Base-by-base conservation (phyloP, 2,113 vertebrate species). In the Phylloscopus trochilus region DNA sequence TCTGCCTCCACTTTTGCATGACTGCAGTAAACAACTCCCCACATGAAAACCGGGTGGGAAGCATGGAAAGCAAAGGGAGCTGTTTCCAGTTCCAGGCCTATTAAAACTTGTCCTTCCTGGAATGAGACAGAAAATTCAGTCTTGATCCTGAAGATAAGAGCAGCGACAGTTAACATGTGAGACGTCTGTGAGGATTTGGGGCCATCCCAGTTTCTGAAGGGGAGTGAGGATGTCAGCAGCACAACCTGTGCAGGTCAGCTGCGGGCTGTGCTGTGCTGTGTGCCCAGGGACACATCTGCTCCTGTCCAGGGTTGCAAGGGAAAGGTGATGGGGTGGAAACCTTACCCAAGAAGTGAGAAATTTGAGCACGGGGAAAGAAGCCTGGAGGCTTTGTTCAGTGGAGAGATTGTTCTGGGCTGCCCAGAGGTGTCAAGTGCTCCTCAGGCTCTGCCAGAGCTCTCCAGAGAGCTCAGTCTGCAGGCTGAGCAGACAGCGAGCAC, bases 61-160 rank as follows among this genome's bases (percentile, higher is more conserved):
- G 62, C 58, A n/a, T n/a, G 62, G 68, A 68, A 83, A 88, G 74
- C 60, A 43, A 92, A 43, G 31, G 56, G 72, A 92, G 47, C 64
- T 95, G 91, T 96, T 96, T 94, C 86, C 52, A 96, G 78, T 93
- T 92, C 89, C 41, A 35, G 39, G 44, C 43, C 79, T 75, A 56
- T 94, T 95, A 90, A 81, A 95, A 81, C 31, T 78, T 5, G 3
- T 63, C 86, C 80, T 94, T 92, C 76, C 86, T 93, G 86, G 83
- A 96, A 94, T 72, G 31, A 95, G 35, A 35, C 52, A 56, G 68
- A 94, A 95, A 94, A 93, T 56, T 75, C 28, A 35, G 49, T 84
- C 73, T 81, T 63, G 91, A 94, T 92, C 47, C 49, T 81, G 51
- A 31, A 93, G 86, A 89, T 94, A 92, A 96, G 64, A 77, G 9